Evolutionary conservation across 2,113 vertebrate species (phyloP), one percentile per base, ranked within the genome.

Genomic region (Pyxicephalus adspersus): DNA sequence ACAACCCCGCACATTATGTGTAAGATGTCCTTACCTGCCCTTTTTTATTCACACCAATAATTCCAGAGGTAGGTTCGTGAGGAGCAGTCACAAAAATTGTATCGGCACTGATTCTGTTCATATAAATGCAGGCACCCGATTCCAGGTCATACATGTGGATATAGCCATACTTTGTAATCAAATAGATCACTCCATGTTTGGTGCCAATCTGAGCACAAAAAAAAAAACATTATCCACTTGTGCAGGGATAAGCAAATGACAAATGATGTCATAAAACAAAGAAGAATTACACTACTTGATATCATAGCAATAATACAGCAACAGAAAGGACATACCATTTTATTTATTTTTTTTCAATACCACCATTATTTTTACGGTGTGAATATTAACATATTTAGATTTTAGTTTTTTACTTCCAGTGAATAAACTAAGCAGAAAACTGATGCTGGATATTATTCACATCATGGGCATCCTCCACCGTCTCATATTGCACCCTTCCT

Each of bases 1-100:
- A 45, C 38, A 45, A 45, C 38, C 38, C 11, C 3, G 11, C 9
- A 45, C 34, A 38, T 7, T 3, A 38, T 38, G 38, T 45, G n/a
- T 11, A 45, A 45, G 38, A 45, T 45, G 5, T 61, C 25, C 73
- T 83, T 88, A 98, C 96, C 94, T 98, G 96, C 80, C 95, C 96
- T 88, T 96, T 97, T 87, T 96, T 97, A 86, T 97, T 98, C 83
- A 98, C 95, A 26, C 95, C 95, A 65, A 97, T 95, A 83, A 98
- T 96, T 83, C 96, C 96, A 9, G 95, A 96, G 73, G 95, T 96
- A 86, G 93, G 91, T 87, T 96, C 95, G 1, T 98, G 92, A 57
- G 95, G 90, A n/a, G 95, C 93, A 0, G 96, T 97, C 26, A 98
- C 96, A 86, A 98, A 98, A 85, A 98, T 94, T 26, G 96, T 96